Conservation (phyloP, 1,140 invertebrate genomes). For the Orius insidiosus region DNA sequence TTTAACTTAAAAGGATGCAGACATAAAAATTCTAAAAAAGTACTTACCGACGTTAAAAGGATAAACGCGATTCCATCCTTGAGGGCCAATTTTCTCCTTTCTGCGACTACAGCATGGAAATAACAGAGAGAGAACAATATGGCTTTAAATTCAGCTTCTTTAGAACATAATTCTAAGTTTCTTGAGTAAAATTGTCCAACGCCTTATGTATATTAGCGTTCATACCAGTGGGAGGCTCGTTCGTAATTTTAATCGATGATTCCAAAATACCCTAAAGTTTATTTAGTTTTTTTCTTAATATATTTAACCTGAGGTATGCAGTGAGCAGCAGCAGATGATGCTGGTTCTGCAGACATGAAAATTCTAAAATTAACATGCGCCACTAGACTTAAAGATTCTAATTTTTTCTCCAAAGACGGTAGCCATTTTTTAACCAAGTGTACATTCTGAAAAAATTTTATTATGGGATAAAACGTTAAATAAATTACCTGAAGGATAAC, state of each 20-base stretch:
- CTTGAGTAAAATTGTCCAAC: constrained; percentile 85
- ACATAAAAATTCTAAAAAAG: neutral
- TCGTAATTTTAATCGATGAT: constrained; percentile 92
- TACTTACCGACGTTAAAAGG: constrained; percentile 54
- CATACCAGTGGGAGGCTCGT: constrained; percentile 93
- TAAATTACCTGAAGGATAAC: constrained; percentile 63
- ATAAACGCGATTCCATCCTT: constrained; percentile 89
- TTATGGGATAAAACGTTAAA: neutral
- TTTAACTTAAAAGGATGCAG: too few species aligned
- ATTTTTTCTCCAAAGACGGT: constrained; percentile 72
- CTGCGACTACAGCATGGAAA: constrained; percentile 91
- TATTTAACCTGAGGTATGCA: constrained; percentile 63
- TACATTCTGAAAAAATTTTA: constrained; percentile 50
- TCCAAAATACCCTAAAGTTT: constrained; percentile 80
- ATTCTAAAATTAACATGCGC: constrained; percentile 69
- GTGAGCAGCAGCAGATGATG: constrained; percentile 63
- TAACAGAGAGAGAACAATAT: constrained; percentile 89
- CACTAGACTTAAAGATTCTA: constrained; percentile 59
- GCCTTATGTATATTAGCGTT: constrained; percentile 90
- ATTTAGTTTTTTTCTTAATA: too few species aligned
- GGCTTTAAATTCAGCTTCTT: constrained; percentile 89
- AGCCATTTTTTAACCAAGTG: constrained; percentile 92
- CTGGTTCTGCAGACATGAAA: constrained; percentile 88
- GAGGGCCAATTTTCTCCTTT: constrained; percentile 88
- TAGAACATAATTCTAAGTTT: constrained; percentile 89